Evolutionary conservation across 2,888 invertebrate genomes (phyloP), one percentile per base, ranked within the genome.

Genomic region (Doris montereyensis): DNA sequence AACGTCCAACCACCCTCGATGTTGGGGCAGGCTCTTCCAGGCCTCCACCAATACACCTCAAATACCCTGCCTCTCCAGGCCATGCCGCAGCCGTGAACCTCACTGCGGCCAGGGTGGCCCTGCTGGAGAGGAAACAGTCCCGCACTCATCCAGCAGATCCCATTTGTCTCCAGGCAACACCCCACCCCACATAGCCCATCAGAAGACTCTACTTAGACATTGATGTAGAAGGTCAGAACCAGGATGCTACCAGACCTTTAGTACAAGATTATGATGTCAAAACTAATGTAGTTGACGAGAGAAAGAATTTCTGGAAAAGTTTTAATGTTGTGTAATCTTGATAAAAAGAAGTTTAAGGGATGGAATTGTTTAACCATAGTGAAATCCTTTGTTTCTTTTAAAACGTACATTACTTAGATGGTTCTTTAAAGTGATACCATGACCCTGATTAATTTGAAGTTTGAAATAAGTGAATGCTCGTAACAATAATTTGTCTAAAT

Each of bases 71-170:
- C 8, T 73, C 82, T 34, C 77, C 80, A 24, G 72, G 82, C n/a
- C 74, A 78, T 35, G 73, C 71, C 67, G 74, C 2, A 70, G 35
- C 26, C 30, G 76, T 35, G 76, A 79, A 24, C 57, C 81, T 17
- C 62, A 77, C 41, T 67, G 79, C 65, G 67, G 52, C 28, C 83
- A 83, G 83, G 82, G 80, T 26, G 83, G 85, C 5, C 83, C 85
- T 8, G 83, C 76, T 4, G 79, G 80, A 41, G 81, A 73, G 52
- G 83, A 81, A 92, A 0, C 94, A 93, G 95, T 96, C 87, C 96
- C 96, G 65, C 97, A 96, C 91, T 94, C 96, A 85, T 97, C 97
- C 8, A 97, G 97, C 1, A 83, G 88, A 77, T 89, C 88, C 17
- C 86, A 86, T 52, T 83, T 87, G 76, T 96, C 96, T 72, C 96